Evolutionary conservation across 2,113 vertebrate genomes (phyloP).

Genomic region (Eulemur macaco): DNA sequence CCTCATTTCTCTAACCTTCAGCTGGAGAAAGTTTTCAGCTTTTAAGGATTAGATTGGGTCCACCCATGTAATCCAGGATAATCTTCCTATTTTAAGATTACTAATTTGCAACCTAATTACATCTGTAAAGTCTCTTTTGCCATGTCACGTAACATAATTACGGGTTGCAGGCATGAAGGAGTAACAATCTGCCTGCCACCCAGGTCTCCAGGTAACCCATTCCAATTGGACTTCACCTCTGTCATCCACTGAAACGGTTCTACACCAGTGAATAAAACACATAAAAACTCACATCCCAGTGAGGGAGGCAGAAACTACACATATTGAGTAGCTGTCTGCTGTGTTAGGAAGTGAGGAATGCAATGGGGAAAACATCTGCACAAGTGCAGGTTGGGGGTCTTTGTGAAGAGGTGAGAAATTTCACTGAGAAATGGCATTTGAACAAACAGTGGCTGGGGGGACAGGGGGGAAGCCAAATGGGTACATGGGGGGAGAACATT

Average conservation of each 20-base stretch:
- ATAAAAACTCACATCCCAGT: not conserved
- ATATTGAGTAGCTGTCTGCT: accelerated
- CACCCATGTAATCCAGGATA: not conserved
- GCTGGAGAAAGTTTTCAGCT: not conserved
- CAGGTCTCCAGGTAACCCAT: not conserved
- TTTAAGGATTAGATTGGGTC: not conserved
- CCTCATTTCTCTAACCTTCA: not conserved
- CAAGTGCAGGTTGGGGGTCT: not conserved
- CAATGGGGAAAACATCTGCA: not conserved
- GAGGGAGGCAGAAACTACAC: not conserved
- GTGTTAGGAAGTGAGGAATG: not conserved
- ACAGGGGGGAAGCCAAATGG: not conserved
- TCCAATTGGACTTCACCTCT: not conserved
- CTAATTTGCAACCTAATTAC: not conserved
- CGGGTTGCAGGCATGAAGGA: not conserved
- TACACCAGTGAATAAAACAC: not conserved
- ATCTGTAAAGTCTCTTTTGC: not conserved
- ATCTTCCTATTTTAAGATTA: not conserved
- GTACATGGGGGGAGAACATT: not conserved
- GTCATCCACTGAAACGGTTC: not conserved
- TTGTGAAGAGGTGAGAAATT: not conserved
- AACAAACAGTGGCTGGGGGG: not conserved
- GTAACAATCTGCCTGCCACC: not conserved
- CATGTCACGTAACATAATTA: too few relatives aligned
- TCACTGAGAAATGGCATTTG: not conserved